Conservation (phyloP, 2,888 invertebrate species). For the Lycaena phlaeas region DNA sequence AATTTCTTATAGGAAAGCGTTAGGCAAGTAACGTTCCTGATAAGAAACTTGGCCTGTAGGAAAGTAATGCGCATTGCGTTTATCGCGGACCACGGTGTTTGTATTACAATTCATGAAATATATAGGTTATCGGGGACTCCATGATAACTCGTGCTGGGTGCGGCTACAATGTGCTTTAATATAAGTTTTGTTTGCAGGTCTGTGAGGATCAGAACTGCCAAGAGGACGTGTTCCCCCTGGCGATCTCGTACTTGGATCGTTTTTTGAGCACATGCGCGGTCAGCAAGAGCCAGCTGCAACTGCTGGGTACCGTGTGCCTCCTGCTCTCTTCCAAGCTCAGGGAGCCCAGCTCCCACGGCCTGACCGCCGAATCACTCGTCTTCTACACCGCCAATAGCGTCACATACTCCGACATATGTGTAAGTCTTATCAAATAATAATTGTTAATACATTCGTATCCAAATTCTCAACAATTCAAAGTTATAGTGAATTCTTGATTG, state of each 20-base stretch:
- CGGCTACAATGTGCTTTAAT: slow-evolving; percentile 21
- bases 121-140: slow-evolving; percentile 69
- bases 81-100: slow-evolving; percentile 61
- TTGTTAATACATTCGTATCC: no score
- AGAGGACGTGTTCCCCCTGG: slow-evolving; percentile 93
- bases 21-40: slow-evolving; percentile 22
- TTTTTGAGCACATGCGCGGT: slow-evolving; percentile 90
- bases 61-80: slow-evolving; percentile 47
- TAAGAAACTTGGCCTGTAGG: slow-evolving; percentile 34
- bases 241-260: slow-evolving; percentile 94
- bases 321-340: slow-evolving; percentile 94
- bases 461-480: no score
- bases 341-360: slow-evolving; percentile 83
- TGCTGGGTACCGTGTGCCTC: slow-evolving; percentile 92
- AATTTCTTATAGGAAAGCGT: slow-evolving; percentile 12
- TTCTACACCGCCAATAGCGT: slow-evolving; percentile 96
- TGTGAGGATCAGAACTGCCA: slow-evolving; percentile 95
- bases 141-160: slow-evolving; percentile 48
- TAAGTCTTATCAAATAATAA: no score
- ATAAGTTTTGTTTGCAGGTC: slow-evolving; percentile 74
- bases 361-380: slow-evolving; percentile 86
- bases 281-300: slow-evolving; percentile 89
- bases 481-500: no score
- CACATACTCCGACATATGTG: slow-evolving; percentile 87
- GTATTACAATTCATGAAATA: slow-evolving; percentile 45